Evolutionary conservation across 2,113 vertebrate genomes (phyloP).

Genomic region (Paracanthobrama guichenoti): DNA sequence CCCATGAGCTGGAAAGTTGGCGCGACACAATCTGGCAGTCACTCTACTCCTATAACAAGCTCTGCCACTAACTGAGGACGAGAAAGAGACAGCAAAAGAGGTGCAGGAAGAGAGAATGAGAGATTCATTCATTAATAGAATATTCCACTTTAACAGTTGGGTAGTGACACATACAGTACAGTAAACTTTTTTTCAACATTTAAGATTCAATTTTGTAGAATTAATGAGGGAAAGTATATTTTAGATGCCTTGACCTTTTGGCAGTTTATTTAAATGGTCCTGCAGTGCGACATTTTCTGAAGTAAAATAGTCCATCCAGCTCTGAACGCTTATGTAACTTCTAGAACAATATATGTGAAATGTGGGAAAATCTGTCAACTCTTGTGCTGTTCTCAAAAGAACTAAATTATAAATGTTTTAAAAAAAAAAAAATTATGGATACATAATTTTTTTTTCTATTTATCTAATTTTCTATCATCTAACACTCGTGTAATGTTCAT

Average conservation of each 20-base stretch:
- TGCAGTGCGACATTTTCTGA: conserved; percentile 23
- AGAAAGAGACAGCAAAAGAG: background rate
- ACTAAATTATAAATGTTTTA: background rate
- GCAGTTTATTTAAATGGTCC: background rate
- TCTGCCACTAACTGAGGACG: conserved; percentile 39
- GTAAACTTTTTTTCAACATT: too few species aligned
- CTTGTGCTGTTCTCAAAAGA: background rate
- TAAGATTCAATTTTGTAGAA: background rate
- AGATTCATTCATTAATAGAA: conserved; percentile 21
- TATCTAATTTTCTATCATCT: background rate
- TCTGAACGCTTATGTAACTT: background rate
- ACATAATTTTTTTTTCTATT: background rate
- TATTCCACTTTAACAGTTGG: conserved; percentile 1
- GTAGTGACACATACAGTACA: background rate
- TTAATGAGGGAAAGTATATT: conserved; percentile 6
- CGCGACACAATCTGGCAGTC: conserved; percentile 60
- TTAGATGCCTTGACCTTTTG: conserved; percentile 3
- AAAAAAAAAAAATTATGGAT: background rate
- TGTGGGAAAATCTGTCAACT: background rate
- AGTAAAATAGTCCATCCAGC: background rate
- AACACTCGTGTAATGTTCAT: background rate
- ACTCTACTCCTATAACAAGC: conserved; percentile 45
- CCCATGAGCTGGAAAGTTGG: conserved; percentile 65
- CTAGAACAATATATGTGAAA: background rate
- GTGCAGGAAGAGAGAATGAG: conserved; percentile 24